Evolutionary conservation across 1,140 invertebrate species (phyloP).

Genomic region (Drosophila oshimai): DNA sequence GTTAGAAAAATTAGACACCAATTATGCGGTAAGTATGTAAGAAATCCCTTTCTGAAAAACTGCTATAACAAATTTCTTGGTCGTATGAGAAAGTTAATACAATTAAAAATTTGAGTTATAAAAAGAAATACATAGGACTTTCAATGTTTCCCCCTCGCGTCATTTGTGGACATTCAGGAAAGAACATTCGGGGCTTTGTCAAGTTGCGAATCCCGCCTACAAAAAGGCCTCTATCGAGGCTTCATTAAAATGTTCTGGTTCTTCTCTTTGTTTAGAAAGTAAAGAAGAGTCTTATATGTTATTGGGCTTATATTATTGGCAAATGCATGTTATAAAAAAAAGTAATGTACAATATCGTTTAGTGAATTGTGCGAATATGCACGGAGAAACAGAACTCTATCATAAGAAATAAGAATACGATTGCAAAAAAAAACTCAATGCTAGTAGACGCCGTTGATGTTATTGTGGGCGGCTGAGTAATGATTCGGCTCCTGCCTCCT

Average conservation of each 20-base stretch:
- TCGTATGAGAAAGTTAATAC: too few relatives aligned
- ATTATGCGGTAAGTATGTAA: too few relatives aligned
- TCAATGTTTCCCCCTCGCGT: too few relatives aligned
- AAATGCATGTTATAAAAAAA: slow-evolving; percentile 8
- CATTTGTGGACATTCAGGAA: too few relatives aligned
- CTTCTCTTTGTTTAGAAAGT: neutral
- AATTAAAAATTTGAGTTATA: too few relatives aligned
- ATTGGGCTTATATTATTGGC: slow-evolving; percentile 10
- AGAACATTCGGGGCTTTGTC: too few relatives aligned
- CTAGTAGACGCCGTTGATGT: slow-evolving; percentile 82
- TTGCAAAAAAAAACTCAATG: slow-evolving; percentile 71
- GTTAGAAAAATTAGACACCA: too few relatives aligned
- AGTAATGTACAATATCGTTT: slow-evolving; percentile 16
- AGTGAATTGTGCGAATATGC: slow-evolving; percentile 66
- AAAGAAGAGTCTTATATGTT: neutral
- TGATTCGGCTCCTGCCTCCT: slow-evolving; percentile 63
- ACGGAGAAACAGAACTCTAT: slow-evolving; percentile 78
- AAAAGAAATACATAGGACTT: too few relatives aligned
- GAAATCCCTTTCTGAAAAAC: too few relatives aligned
- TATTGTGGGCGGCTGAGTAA: slow-evolving; percentile 69
- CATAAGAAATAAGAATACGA: slow-evolving; percentile 80
- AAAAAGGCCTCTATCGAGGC: too few relatives aligned
- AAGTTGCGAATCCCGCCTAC: too few relatives aligned
- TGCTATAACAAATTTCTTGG: too few relatives aligned
- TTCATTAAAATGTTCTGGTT: neutral